These are phyloP conservation scores for Grus americana DNA, from an alignment of 2,113 vertebrate genomes.

Conservation along the genomic window DNA sequence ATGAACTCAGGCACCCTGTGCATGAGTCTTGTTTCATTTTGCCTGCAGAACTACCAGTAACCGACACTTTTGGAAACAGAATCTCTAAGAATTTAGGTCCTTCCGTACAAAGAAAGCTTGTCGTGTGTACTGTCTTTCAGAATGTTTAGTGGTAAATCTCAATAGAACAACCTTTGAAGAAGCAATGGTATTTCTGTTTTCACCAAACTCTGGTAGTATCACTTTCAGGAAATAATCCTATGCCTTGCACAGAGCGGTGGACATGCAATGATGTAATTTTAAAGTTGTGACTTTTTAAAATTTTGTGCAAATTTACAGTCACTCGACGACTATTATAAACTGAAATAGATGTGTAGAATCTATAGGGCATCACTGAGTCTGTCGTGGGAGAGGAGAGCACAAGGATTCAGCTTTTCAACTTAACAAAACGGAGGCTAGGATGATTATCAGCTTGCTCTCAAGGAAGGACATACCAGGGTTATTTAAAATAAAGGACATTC, in stretches of 20 bases:
- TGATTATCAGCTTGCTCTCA: background rate
- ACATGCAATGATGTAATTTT: background rate
- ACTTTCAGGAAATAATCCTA: background rate
- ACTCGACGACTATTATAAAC: background rate
- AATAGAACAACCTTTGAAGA: background rate
- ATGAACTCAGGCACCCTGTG: background rate
- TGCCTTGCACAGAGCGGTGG: background rate
- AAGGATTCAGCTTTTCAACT: background rate
- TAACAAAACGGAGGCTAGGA: background rate
- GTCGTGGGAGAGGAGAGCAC: background rate
- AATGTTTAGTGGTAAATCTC: background rate
- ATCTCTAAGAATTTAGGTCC: background rate
- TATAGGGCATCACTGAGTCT: background rate
- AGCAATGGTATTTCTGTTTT: background rate
- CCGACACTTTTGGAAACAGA: background rate
- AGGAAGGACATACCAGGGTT: background rate
- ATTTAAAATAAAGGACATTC: background rate
- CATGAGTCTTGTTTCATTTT: accelerated
- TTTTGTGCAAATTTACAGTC: background rate
- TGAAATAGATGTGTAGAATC: background rate
- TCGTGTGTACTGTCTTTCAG: accelerated
- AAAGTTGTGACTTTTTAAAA: background rate
- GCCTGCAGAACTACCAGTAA: background rate
- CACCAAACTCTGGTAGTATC: background rate
- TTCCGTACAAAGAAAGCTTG: background rate